A percentile compares a stretch with the other conserved stretches of the same genome.
phyloP scores from a whole-genome alignment of 1,140 invertebrate genomes.

The Caerostris darwini region DNA sequence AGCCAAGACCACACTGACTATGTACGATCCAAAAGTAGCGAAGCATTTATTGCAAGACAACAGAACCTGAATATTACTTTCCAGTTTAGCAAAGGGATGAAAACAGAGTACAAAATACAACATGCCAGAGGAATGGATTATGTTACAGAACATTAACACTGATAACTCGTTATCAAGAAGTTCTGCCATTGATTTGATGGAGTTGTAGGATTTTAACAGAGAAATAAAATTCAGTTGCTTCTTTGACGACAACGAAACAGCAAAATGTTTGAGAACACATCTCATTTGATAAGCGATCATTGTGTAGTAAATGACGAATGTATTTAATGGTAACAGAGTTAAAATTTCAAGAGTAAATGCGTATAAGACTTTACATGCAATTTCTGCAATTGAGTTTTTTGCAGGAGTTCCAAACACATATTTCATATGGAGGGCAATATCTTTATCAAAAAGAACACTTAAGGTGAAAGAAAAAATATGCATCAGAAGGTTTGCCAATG shows the following conservation, averaged over 20 bases:
- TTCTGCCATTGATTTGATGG: neutral
- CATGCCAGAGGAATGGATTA: neutral
- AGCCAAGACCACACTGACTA: neutral
- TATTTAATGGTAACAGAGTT: neutral
- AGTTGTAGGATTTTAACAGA: neutral
- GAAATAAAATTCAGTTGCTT: neutral
- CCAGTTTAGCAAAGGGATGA: neutral
- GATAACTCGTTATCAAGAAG: neutral
- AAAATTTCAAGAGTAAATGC: neutral
- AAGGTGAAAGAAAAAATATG: neutral
- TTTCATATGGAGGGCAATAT: neutral
- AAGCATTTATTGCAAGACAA: neutral
- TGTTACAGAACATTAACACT: neutral
- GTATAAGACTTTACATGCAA: neutral
- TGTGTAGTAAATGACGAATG: neutral
- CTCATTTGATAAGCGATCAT: neutral
- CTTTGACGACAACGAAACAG: neutral
- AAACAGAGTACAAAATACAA: neutral
- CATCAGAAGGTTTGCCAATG: neutral
- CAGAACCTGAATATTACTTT: neutral
- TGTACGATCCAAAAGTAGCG: neutral
- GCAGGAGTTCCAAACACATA: neutral
- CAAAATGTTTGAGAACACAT: neutral
- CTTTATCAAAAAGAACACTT: neutral
- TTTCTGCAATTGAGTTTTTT: neutral